Conservation (phyloP, 1,140 invertebrate genomes). For the Ectropis grisescens region DNA sequence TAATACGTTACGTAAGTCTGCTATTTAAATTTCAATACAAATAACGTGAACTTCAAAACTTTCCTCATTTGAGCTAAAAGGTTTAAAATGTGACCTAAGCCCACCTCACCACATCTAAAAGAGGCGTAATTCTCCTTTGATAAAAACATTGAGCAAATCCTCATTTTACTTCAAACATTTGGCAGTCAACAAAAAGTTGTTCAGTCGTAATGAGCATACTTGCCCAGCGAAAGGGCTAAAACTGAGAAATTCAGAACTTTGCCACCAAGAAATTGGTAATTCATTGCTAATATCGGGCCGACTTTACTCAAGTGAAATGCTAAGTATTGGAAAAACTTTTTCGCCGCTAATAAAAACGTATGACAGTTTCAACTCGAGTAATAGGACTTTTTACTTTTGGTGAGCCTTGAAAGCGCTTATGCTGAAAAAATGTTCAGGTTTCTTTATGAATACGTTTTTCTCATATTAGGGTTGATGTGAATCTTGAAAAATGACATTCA, state of each 20-base stretch:
- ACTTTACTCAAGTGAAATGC: constrained; percentile 15
- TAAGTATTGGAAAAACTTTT: constrained; percentile 26
- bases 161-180: constrained; percentile 30
- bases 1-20: too few relatives aligned
- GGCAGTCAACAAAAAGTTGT: constrained; percentile 27
- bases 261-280: constrained; percentile 42
- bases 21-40: background rate
- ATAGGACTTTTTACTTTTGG: constrained; percentile 7
- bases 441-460: background rate
- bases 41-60: background rate
- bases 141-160: constrained; percentile 27
- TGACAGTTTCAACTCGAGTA: constrained; percentile 15
- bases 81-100: background rate
- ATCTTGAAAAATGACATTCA: background rate
- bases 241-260: constrained; percentile 20
- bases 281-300: constrained; percentile 35
- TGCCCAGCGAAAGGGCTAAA: constrained; percentile 40
- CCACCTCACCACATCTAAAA: constrained; percentile 10
- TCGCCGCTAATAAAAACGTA: constrained; percentile 17
- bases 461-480: background rate
- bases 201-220: constrained; percentile 37
- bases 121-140: constrained; percentile 2
- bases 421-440: background rate
- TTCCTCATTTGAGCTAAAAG: background rate
- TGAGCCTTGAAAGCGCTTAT: background rate